These are phyloP conservation scores for Sebastes matsubarae DNA, from an alignment of 2,797 vertebrate species.

Conservation along the genomic window DNA sequence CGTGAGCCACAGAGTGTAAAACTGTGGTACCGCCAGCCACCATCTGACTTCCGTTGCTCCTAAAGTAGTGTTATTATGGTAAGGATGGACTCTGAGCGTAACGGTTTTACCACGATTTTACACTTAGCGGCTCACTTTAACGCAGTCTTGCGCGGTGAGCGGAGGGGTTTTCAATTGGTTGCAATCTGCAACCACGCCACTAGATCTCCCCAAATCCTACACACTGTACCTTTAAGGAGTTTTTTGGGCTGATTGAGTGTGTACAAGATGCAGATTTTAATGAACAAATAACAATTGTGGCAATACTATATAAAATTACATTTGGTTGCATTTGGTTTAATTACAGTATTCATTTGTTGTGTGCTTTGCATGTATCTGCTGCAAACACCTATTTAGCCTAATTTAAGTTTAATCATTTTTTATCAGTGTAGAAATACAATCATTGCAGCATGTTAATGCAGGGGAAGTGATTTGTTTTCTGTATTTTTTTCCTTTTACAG, in stretches of 20 bases:
- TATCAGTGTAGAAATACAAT: background rate
- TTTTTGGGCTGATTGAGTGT: background rate
- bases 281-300: background rate
- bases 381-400: background rate
- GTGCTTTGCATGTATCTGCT: background rate
- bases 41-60: no score
- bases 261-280: no score
- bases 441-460: background rate
- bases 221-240: background rate
- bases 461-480: background rate
- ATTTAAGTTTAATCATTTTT: background rate
- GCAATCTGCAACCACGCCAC: no score
- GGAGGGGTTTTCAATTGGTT: no score
- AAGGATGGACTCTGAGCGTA: no score
- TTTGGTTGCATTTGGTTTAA: background rate
- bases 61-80: no score
- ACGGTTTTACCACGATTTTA: no score
- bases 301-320: background rate
- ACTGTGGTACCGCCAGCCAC: no score
- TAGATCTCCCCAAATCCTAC: no score
- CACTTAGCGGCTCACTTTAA: no score
- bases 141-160: no score
- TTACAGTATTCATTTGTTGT: background rate
- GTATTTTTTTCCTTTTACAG: background rate
- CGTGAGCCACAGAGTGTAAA: no score